Base-by-base conservation (phyloP, 35 echinoderm and acorn worm species). In the Ophioderma brevispina region DNA sequence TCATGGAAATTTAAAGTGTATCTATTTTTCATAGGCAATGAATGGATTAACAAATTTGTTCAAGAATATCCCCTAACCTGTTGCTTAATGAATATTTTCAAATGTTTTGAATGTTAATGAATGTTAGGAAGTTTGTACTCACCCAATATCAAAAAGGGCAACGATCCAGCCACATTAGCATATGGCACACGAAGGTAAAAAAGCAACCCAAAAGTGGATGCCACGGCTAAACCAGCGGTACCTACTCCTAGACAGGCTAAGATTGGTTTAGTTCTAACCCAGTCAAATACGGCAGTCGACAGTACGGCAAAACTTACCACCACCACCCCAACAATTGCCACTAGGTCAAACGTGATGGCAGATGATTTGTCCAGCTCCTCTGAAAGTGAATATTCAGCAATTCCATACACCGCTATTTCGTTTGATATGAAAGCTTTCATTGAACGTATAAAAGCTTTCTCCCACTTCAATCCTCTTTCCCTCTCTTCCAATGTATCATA, bases 61-160 rank as follows among this genome's bases (percentile, higher is more conserved):
- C n/a, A n/a, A n/a, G n/a, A n/a, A n/a, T n/a, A n/a, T n/a, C n/a
- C n/a, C n/a, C n/a, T n/a, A n/a, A n/a, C n/a, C n/a, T n/a, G n/a
- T n/a, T n/a, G n/a, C n/a, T n/a, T n/a, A n/a, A n/a, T n/a, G n/a
- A n/a, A n/a, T n/a, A n/a, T n/a, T n/a, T n/a, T n/a, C n/a, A n/a
- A n/a, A n/a, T n/a, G n/a, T n/a, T n/a, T n/a, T n/a, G n/a, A n/a
- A n/a, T n/a, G n/a, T n/a, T n/a, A n/a, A n/a, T n/a, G n/a, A n/a
- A n/a, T n/a, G n/a, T n/a, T n/a, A n/a, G n/a, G n/a, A n/a, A n/a
- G n/a, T n/a, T n/a, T n/a, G n/a, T n/a, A 83, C 86, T 88, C 78
- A 94, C 92, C 87, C 38, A 94, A 63, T 37, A 90, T 90, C 1
- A 94, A 37, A 38, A 94, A 89, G 19, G 87, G 87, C 42, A 85